Base-by-base conservation (phyloP, 2,888 invertebrate genomes). In the Troides aeacus region DNA sequence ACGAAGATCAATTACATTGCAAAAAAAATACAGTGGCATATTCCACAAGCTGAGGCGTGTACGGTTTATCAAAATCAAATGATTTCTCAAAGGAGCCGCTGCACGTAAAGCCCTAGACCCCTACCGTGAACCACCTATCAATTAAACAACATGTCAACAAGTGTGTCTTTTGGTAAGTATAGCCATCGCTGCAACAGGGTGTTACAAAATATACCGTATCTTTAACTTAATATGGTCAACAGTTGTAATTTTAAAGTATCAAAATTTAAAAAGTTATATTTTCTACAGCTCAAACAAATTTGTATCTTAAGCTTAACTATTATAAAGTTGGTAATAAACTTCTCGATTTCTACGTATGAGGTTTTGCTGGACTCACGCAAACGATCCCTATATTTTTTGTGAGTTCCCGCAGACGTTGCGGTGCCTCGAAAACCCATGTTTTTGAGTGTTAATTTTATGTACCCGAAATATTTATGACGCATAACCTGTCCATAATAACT, bases 141-240 rank as follows among this genome's bases (percentile, higher is more conserved):
- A 92, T 92, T 92, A 92, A 91, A 92, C 87, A 91, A 91, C 91
- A 90, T 92, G 92, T 92, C 92, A 92, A 92, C 92, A 92, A 92
- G 90, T 92, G 84, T 88, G 91, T 90, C 89, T 87, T 88, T 90
- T 86, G 85, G 87, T 87, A 89, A 86, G 80, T 82, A 82, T 80
- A 81, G 84, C 85, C 84, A 83, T 78, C 69, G 62, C 65, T 75
- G 72, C 74, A 71, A 71, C 71, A 73, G 72, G 72, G 75, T 82
- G 82, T 78, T 79, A 81, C 67, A 89, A 88, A 85, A 74, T 83
- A 82, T 82, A 86, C 89, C 88, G 75, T 92, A 90, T 83, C 79
- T 73, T 79, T 84, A 87, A 85, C 80, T 81, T 74, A 73, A 77
- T 85, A 90, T 76, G 81, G 85, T 79, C 78, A 81, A 81, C 79